phyloP scores from a whole-genome alignment of 2,113 vertebrate species.

The Edolisoma coerulescens region DNA sequence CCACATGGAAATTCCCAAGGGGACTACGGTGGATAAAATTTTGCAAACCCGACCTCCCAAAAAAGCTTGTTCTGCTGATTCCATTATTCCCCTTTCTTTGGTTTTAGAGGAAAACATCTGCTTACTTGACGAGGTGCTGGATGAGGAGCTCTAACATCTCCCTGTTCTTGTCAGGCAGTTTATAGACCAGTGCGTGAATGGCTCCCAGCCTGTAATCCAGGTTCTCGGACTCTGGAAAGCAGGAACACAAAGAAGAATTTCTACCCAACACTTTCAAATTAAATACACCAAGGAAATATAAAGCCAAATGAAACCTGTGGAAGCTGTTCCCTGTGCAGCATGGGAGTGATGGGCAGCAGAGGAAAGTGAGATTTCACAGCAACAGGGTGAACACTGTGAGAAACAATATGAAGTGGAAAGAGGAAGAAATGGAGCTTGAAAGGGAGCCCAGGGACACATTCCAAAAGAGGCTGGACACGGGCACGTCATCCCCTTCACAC shows the following conservation, averaged over 20 bases:
- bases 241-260: not conserved
- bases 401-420: not conserved
- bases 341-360: not conserved
- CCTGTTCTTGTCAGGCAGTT: conserved; percentile 89
- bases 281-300: not conserved
- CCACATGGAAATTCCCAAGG: not conserved
- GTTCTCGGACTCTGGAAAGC: conserved; percentile 87
- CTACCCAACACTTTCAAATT: not conserved
- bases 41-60: not conserved
- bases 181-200: conserved; percentile 91
- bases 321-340: not conserved
- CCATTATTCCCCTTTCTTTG: not conserved
- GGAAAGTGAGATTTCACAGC: not conserved
- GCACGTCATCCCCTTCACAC: rapidly evolving
- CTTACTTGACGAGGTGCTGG: conserved; percentile 90
- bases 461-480: not conserved
- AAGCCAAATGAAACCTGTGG: not conserved
- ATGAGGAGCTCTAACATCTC: conserved; percentile 93
- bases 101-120: not conserved
- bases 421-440: not conserved
- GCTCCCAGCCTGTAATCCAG: conserved; percentile 89
- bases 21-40: not conserved
- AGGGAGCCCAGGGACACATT: not conserved
- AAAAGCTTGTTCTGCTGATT: not conserved
- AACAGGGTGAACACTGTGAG: not conserved